A percentile compares a stretch with the other conserved stretches of the same genome.
These are phyloP conservation scores for Heliothis virescens DNA, from an alignment of 1,140 invertebrate genomes.

Conservation along the genomic window DNA sequence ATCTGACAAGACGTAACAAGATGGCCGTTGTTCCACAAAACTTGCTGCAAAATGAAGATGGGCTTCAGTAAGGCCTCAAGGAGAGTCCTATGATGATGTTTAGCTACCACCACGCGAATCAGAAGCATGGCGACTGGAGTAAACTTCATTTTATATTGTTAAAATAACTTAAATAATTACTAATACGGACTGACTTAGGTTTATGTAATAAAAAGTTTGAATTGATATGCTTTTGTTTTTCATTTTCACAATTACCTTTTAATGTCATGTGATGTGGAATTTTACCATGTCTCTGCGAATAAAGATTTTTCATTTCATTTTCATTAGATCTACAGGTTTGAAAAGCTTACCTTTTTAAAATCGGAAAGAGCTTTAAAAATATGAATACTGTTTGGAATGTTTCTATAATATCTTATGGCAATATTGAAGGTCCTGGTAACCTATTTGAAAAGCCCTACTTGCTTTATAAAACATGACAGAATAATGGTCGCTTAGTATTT, in stretches of 20 bases:
- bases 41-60: not conserved
- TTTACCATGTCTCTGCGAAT: too few relatives aligned
- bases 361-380: too few relatives aligned
- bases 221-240: constrained; percentile 1
- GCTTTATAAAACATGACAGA: too few relatives aligned
- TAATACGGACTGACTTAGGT: constrained; percentile 30
- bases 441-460: too few relatives aligned
- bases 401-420: too few relatives aligned
- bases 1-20: not conserved
- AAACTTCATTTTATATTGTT: constrained; percentile 10
- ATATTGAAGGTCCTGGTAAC: too few relatives aligned
- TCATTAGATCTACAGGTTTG: too few relatives aligned
- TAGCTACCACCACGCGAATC: constrained; percentile 21
- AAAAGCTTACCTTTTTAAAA: too few relatives aligned
- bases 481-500: too few relatives aligned
- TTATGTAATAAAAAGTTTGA: constrained; percentile 30
- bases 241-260: not conserved
- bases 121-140: not conserved
- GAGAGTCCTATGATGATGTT: constrained; percentile 32
- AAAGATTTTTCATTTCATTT: too few relatives aligned
- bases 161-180: constrained; percentile 23
- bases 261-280: too few relatives aligned
- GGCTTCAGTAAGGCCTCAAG: constrained; percentile 5
- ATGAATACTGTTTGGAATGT: too few relatives aligned
- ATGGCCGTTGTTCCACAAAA: not conserved